phyloP scores from a whole-genome alignment of 2,888 invertebrate species.

The Notodonta dromedarius region DNA sequence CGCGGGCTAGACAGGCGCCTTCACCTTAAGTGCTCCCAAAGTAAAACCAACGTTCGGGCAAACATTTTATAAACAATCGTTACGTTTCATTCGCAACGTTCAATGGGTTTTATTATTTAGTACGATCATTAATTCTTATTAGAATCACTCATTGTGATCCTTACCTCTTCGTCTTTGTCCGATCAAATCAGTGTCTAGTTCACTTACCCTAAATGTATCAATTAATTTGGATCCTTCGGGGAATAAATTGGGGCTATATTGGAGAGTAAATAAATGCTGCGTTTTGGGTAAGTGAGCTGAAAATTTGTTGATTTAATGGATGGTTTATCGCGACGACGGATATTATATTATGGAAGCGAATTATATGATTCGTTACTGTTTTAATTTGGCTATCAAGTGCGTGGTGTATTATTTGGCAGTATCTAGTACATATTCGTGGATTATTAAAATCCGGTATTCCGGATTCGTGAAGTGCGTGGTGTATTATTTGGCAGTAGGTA shows the following conservation, averaged over 20 bases:
- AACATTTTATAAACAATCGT: slow-evolving; percentile 17
- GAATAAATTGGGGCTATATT: slow-evolving; percentile 2
- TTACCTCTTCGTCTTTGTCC: slow-evolving; percentile 25
- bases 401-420: too few species aligned
- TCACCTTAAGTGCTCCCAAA: not conserved
- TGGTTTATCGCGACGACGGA: not conserved
- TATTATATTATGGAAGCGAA: too few species aligned
- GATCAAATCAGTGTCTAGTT: slow-evolving; percentile 31
- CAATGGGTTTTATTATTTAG: slow-evolving; percentile 21
- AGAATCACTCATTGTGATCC: slow-evolving; percentile 23
- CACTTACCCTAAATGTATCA: slow-evolving; percentile 36
- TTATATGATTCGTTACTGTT: too few species aligned
- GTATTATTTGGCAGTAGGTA: too few species aligned
- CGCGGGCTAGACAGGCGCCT: too few species aligned
- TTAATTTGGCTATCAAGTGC: too few species aligned
- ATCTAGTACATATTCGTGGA: too few species aligned
- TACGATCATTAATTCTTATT: slow-evolving; percentile 35
- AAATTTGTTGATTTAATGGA: not conserved
- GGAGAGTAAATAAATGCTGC: not conserved
- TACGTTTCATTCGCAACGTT: slow-evolving; percentile 19
- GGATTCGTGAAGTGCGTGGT: too few species aligned
- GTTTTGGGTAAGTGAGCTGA: not conserved
- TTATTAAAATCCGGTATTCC: too few species aligned
- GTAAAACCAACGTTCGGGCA: not conserved
- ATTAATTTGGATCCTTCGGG: slow-evolving; percentile 35